Evolutionary conservation across 2,113 vertebrate species (phyloP), one percentile per base, ranked within the genome.

Genomic region (Romanogobio albipinnatus): DNA sequence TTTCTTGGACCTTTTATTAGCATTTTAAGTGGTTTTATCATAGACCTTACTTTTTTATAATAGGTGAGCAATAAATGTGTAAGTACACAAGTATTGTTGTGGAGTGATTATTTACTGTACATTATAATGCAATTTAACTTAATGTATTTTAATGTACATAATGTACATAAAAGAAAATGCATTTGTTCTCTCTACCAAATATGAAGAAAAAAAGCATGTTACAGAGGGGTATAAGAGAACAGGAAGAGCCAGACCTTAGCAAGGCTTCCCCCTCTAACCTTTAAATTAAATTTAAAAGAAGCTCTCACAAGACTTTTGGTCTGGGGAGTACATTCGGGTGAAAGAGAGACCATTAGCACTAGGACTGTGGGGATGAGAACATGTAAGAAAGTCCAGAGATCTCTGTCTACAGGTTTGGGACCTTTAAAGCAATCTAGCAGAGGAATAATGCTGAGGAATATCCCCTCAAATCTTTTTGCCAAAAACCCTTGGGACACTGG

Each of bases 301-400:
- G 84, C 75, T 90, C 66, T 80, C 81, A 81, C 83, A 73, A 84
- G 83, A 85, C 84, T 86, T 79, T 51, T 81, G 87, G 89, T 78
- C 90, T 88, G 49, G 77, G 86, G 85, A 90, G 81, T 56, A 81
- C 81, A 86, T 71, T 87, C 81, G 53, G 80, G 66, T 91, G 77
- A 90, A 93, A 90, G 85, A 82, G 81, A 88, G 87, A 82, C 90
- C 88, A 91, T 92, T 92, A 91, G 90, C 91, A 91, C 89, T 83
- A 89, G 91, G 92, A 91, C 89, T 86, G 88, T 85, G 91, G 81
- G 91, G 90, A 92, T 90, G 88, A 90, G 92, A 91, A 91, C 83
- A 84, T 87, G 93, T 94, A 92, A 92, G 86, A 76, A 51, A 70
- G 53, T 86, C 91, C 76, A 11, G 90, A 91, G 93, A 92, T 82